phyloP scores from a whole-genome alignment of 2,888 invertebrate species.

The Xanthorhoe designata region DNA sequence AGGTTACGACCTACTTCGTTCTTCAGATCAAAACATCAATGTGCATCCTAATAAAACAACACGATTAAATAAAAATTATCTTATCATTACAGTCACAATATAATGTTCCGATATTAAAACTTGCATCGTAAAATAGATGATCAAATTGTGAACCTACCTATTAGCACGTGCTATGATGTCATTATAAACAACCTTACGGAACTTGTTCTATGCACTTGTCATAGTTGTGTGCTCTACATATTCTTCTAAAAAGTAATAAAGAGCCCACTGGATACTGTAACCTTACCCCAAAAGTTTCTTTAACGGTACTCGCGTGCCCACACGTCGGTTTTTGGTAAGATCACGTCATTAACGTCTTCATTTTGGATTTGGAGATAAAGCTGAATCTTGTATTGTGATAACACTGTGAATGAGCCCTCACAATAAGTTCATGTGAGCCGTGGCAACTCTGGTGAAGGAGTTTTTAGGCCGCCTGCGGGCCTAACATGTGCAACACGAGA shows the following conservation, averaged over 20 bases:
- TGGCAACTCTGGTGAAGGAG: no score
- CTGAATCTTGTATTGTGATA: conserved; percentile 14
- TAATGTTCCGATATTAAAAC: not conserved
- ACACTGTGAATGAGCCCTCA: conserved; percentile 6
- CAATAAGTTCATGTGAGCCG: no score
- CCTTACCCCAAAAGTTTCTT: conserved; percentile 43
- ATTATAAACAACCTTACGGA: not conserved
- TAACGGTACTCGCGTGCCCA: conserved; percentile 73
- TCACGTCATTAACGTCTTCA: conserved; percentile 54
- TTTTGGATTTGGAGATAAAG: conserved; percentile 24
- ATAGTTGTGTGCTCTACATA: conserved; percentile 19
- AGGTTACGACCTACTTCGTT: not conserved
- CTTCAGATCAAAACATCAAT: not conserved
- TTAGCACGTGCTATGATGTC: not conserved
- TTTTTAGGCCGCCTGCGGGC: no score
- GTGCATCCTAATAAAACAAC: not conserved
- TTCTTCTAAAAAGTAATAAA: conserved; percentile 28
- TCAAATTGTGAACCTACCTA: not conserved
- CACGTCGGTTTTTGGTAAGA: conserved; percentile 63
- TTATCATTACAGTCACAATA: not conserved
- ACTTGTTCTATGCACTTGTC: not conserved
- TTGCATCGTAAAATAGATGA: not conserved
- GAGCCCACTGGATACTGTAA: conserved; percentile 28
- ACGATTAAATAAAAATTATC: not conserved
- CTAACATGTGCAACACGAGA: no score